Base-by-base conservation (phyloP, 2,888 invertebrate genomes). In the Nebria brevicollis region DNA sequence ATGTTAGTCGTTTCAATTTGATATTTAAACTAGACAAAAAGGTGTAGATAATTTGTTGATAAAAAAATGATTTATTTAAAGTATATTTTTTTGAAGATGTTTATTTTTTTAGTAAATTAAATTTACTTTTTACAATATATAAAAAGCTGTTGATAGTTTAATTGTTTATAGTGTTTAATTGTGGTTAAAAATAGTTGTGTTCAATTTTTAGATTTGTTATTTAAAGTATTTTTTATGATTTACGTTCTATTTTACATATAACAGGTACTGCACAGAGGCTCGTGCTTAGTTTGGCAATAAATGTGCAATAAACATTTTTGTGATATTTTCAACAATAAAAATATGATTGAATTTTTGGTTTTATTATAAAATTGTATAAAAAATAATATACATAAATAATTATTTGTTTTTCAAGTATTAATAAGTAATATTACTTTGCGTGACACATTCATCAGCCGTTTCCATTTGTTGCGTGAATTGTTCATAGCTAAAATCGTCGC, bases 381-480 rank as follows among this genome's bases (percentile, higher is more conserved):
- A 74, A 78, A 78, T 74, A 78, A 78, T 78, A 78, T 66, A 78
- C 34, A 72, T 73, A 15, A 77, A 77, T 70, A 76, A 65, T 34
- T 34, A 0, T 34, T 34, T 20, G 0, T 0, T 43, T 43, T 8
- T 43, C 6, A 43, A 43, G 15, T 11, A 72, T 78, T 25, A 78
- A 72, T 72, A 77, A 15, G 15, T 73, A 41, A 41, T 74, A 78
- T 65, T 78, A 66, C 66, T 66, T 15, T 78, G 66, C 72, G 68
- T 73, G 8, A 78, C 25, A 78, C 42, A 66, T 66, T 78, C 78
- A 1, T 34, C 86, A 79, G 87, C 86, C 65, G 88, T 82, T 84
- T 89, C 89, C 86, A 88, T 86, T 82, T 87, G 87, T 42, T 87
- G 86, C 84, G 87, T 86, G 83, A 88, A 89, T 77, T 87, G 87